These are phyloP conservation scores for Caerostris extrusa DNA, from an alignment of 1,140 invertebrate species.

Conservation along the genomic window DNA sequence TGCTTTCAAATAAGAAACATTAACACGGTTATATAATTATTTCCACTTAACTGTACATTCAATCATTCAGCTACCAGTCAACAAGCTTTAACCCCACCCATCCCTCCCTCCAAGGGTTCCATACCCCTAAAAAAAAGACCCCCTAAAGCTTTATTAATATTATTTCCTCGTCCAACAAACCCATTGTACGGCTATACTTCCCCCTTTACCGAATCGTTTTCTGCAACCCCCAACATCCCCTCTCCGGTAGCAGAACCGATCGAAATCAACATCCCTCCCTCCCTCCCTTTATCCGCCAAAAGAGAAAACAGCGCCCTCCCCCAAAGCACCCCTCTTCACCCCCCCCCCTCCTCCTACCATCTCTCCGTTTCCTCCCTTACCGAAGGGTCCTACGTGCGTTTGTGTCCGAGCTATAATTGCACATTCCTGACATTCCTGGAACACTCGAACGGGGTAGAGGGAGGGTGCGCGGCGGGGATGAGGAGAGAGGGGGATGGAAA, in stretches of 20 bases:
- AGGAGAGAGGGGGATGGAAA: conserved; percentile 9
- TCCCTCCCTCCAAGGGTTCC: neutral
- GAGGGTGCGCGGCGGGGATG: neutral
- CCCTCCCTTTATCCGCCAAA: neutral
- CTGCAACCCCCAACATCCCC: neutral
- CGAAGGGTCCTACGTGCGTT: conserved; percentile 1
- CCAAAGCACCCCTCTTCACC: neutral
- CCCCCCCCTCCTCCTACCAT: neutral
- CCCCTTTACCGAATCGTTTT: conserved; percentile 8
- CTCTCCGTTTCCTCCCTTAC: neutral
- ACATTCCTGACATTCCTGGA: conserved; percentile 73
- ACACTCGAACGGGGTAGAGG: conserved; percentile 19
- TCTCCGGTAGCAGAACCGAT: neutral
- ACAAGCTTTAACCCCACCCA: neutral
- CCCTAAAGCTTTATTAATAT: conserved; percentile 20
- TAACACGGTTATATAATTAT: neutral
- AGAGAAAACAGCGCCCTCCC: conserved; percentile 18
- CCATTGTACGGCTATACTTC: neutral
- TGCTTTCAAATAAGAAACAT: neutral
- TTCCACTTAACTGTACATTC: neutral
- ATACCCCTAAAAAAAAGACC: neutral
- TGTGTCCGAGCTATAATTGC: conserved; percentile 76
- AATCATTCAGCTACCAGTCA: neutral
- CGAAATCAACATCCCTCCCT: conserved; percentile 49
- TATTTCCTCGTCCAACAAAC: conserved; percentile 26